Conservation (phyloP, 2,113 vertebrate species). For the Ursus arctos region DNA sequence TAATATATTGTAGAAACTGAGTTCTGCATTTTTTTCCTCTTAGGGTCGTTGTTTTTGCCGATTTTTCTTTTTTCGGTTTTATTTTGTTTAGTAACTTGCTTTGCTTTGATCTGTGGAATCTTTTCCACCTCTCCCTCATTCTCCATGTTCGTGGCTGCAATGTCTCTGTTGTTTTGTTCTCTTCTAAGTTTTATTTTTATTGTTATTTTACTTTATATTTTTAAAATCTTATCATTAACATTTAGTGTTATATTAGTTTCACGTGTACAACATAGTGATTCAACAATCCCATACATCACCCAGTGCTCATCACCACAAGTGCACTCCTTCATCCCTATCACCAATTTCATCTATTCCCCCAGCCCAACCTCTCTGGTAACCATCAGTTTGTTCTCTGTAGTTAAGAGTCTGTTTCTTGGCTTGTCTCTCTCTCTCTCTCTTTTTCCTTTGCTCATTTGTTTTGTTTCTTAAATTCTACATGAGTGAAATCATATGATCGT, state of each 20-base stretch:
- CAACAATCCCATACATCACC: neutral
- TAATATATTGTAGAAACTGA: neutral
- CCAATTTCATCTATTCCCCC: neutral
- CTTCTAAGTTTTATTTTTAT: neutral
- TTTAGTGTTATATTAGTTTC: neutral
- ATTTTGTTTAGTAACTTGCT: slow-evolving; percentile 30
- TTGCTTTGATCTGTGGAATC: neutral
- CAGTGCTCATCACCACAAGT: neutral
- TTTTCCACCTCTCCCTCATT: neutral
- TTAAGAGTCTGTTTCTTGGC: neutral
- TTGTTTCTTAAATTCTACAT: neutral
- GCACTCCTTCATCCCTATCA: neutral
- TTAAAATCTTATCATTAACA: neutral
- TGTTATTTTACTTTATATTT: neutral
- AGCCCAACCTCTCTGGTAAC: neutral
- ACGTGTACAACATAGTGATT: neutral
- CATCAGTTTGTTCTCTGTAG: neutral
- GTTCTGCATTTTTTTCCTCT: neutral
- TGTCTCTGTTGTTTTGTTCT: neutral
- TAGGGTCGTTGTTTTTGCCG: neutral
- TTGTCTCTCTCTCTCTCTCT: neutral
- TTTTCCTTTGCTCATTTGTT: neutral
- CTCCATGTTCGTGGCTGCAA: neutral
- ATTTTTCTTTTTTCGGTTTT: neutral
- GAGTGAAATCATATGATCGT: neutral